Evolutionary conservation across 1,140 invertebrate genomes (phyloP).

Genomic region (Teleopsis dalmanni): DNA sequence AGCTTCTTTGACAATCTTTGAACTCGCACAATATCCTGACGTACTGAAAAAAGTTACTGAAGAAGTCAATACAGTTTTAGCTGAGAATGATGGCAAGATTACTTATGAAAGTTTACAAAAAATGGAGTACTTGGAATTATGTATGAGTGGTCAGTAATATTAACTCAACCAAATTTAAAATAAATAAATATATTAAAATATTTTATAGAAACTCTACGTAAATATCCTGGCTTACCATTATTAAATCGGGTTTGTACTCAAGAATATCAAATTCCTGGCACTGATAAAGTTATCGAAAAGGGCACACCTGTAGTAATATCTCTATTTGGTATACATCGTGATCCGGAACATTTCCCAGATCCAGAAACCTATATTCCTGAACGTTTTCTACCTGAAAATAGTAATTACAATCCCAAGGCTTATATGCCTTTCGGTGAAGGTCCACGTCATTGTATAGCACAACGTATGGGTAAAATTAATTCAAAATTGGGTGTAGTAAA

Average conservation of each 20-base stretch:
- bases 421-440: constrained; percentile 65
- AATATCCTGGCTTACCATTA: constrained; percentile 53
- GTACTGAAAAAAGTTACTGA: constrained; percentile 50
- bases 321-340: constrained; percentile 43
- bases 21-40: constrained; percentile 52
- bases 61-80: constrained; percentile 50
- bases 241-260: constrained; percentile 45
- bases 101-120: constrained; percentile 51
- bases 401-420: constrained; percentile 32
- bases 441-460: constrained; percentile 47
- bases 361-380: constrained; percentile 60
- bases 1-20: constrained; percentile 51
- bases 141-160: constrained; percentile 33
- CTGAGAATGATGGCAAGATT: constrained; percentile 42
- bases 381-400: constrained; percentile 50
- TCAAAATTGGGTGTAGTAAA: constrained; percentile 10
- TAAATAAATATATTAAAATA: neutral
- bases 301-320: constrained; percentile 46
- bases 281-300: constrained; percentile 42
- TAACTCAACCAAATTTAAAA: too few relatives aligned
- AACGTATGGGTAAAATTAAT: constrained; percentile 12
- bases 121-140: constrained; percentile 51
- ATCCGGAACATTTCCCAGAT: constrained; percentile 54
- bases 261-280: constrained; percentile 43
- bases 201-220: constrained; percentile 49